Conservation (phyloP, 2,113 vertebrate genomes). For the Echinops telfairi region DNA sequence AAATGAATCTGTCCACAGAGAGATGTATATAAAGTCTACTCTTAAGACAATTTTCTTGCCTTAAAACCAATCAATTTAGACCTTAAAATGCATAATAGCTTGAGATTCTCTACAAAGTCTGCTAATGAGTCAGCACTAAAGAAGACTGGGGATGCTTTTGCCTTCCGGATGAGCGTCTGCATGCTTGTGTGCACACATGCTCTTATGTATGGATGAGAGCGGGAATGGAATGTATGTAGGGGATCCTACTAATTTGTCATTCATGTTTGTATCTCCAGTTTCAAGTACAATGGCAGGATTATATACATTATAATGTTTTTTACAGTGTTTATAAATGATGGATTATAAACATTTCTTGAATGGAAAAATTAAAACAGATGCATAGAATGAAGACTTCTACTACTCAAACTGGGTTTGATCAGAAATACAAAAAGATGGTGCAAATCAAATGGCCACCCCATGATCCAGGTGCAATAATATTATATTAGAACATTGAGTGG, state of each 20-base stretch:
- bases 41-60: slow-evolving; percentile 56
- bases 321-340: too few species aligned
- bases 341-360: slow-evolving; percentile 53
- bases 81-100: slow-evolving; percentile 55
- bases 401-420: not conserved
- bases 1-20: slow-evolving; percentile 58
- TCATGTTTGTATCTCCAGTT: not conserved
- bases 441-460: not conserved
- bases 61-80: slow-evolving; percentile 64
- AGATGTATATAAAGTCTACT: slow-evolving; percentile 44
- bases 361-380: slow-evolving; percentile 35
- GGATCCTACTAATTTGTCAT: slow-evolving; percentile 8
- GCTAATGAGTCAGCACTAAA: slow-evolving; percentile 21
- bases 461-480: not conserved
- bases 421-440: slow-evolving; percentile 6
- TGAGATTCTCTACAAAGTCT: slow-evolving; percentile 52
- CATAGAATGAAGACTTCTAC: not conserved
- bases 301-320: not conserved
- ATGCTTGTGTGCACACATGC: not conserved
- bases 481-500: slow-evolving; percentile 42
- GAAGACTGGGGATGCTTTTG: slow-evolving; percentile 22
- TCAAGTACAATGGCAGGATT: not conserved
- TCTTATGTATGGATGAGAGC: not conserved
- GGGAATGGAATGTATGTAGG: not conserved
- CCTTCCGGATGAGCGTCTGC: slow-evolving; percentile 7